These are phyloP conservation scores for Protonemura montana DNA, from an alignment of 2,888 invertebrate species.

Conservation along the genomic window DNA sequence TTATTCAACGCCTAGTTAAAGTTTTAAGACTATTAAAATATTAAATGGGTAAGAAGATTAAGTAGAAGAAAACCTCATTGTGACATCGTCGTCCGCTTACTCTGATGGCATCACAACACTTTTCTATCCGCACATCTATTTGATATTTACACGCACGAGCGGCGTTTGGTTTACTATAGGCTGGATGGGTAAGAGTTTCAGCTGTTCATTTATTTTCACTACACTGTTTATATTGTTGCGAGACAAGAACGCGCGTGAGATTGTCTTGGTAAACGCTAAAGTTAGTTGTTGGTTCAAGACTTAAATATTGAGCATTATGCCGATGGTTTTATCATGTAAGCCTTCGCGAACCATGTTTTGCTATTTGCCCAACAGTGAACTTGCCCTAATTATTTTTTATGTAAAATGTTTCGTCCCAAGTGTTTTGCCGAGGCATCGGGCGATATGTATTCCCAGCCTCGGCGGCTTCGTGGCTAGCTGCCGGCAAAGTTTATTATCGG, in stretches of 20 bases:
- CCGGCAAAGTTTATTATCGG: not conserved
- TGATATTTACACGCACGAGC: not conserved
- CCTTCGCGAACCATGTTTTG: not conserved
- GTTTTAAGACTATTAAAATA: constrained; percentile 49
- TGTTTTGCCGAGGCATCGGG: not conserved
- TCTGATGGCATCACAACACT: not conserved
- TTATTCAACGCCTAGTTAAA: constrained; percentile 48
- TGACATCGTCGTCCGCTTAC: not conserved
- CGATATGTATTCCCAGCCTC: not conserved
- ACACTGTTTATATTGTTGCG: not conserved
- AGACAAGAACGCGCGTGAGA: not conserved
- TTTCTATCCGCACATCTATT: not conserved
- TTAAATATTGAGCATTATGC: not conserved
- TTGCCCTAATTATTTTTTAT: not conserved
- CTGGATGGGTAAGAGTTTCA: not conserved
- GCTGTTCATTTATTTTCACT: not conserved
- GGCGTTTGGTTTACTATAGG: not conserved
- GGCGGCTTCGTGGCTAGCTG: not conserved
- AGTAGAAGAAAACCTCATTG: constrained; percentile 23
- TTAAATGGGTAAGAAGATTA: constrained; percentile 39
- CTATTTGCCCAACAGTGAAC: not conserved
- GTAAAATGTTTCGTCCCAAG: not conserved
- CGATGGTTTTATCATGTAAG: not conserved
- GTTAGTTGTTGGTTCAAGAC: not conserved
- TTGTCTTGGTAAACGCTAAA: not conserved